These are phyloP conservation scores for Seira sanloemensis DNA, from an alignment of 2,888 invertebrate species.

Conservation along the genomic window DNA sequence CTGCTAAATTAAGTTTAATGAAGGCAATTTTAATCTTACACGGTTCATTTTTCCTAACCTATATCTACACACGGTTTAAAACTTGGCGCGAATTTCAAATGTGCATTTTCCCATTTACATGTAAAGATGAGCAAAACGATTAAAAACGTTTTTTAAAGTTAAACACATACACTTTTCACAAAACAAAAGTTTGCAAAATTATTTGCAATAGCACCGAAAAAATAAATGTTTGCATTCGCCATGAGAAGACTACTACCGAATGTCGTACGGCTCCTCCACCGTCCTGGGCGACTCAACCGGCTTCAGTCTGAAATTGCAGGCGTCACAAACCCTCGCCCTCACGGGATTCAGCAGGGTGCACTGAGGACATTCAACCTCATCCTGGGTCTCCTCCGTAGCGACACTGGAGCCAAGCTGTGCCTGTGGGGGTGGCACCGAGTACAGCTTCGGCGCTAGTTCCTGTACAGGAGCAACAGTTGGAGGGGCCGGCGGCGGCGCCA, in stretches of 20 bases:
- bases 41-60: too few relatives aligned
- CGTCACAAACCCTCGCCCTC: conserved; percentile 45
- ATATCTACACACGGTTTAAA: too few relatives aligned
- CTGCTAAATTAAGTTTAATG: too few relatives aligned
- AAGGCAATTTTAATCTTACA: too few relatives aligned
- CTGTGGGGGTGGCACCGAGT: conserved; percentile 7
- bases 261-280: conserved; percentile 5
- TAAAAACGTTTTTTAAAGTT: too few relatives aligned
- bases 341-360: conserved; percentile 57
- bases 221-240: too few relatives aligned
- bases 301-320: conserved; percentile 50
- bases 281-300: conserved; percentile 33
- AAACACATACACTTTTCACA: too few relatives aligned
- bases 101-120: too few relatives aligned
- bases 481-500: not conserved
- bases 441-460: conserved; percentile 29
- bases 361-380: conserved; percentile 53
- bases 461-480: not conserved
- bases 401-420: not conserved
- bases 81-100: too few relatives aligned
- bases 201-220: too few relatives aligned
- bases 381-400: not conserved
- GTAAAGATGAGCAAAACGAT: too few relatives aligned
- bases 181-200: too few relatives aligned
- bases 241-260: conserved; percentile 6